These are phyloP conservation scores for Folsomia candida DNA, from an alignment of 2,888 invertebrate species.

Conservation along the genomic window DNA sequence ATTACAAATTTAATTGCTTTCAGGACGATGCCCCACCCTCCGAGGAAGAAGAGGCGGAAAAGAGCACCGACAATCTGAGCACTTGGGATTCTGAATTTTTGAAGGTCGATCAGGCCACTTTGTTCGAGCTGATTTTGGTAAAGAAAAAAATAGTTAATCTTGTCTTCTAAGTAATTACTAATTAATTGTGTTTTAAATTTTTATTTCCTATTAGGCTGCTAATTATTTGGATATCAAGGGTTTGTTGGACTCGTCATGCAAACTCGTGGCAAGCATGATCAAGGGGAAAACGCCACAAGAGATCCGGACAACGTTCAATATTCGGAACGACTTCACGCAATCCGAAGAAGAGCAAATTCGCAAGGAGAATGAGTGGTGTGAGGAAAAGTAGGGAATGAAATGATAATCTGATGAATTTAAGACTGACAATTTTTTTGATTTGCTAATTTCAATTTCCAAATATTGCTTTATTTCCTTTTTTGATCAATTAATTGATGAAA, in stretches of 20 bases:
- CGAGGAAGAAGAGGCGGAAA: constrained; percentile 96
- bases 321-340: constrained; percentile 92
- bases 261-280: constrained; percentile 97
- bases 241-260: constrained; percentile 93
- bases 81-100: constrained; percentile 99
- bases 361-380: constrained; percentile 92
- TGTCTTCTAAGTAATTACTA: background rate
- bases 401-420: no score
- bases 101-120: constrained; percentile 95
- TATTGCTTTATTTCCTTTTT: no score
- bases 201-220: constrained; percentile 63
- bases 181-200: constrained; percentile 28
- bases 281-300: constrained; percentile 97
- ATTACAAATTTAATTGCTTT: constrained; percentile 5
- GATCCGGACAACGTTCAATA: constrained; percentile 93
- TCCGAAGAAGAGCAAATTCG: constrained; percentile 97
- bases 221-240: constrained; percentile 96
- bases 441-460: no score
- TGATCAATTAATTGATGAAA: no score
- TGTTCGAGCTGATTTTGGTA: constrained; percentile 89
- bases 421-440: no score
- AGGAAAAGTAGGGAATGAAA: constrained; percentile 75
- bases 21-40: constrained; percentile 88
- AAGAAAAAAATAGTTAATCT: background rate
- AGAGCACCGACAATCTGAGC: constrained; percentile 97